A percentile compares a stretch with the other conserved stretches of the same genome.
These are phyloP conservation scores for Neodontobutis hainanensis DNA, from an alignment of 2,113 vertebrate species.

Conservation along the genomic window DNA sequence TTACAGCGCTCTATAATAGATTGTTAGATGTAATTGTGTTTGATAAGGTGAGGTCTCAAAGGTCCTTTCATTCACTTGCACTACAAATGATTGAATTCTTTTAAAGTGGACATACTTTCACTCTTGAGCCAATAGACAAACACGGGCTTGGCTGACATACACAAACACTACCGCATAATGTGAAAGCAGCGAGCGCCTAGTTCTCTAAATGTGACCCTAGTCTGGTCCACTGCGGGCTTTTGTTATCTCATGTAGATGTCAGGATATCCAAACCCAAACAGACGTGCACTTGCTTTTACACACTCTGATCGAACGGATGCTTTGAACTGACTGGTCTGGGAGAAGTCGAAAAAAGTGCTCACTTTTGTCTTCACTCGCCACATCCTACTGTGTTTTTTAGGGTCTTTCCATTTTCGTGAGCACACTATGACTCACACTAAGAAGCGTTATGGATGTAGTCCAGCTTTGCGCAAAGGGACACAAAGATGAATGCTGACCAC, in stretches of 20 bases:
- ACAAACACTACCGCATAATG: conserved; percentile 11
- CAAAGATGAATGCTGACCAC: background rate
- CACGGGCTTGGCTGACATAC: background rate
- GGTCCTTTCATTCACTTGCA: conserved; percentile 26
- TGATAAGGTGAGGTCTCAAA: conserved; percentile 58
- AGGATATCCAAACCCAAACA: conserved; percentile 12
- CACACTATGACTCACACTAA: conserved; percentile 29
- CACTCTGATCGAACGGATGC: background rate
- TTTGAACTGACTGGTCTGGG: background rate
- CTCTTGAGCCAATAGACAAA: background rate
- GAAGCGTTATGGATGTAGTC: background rate
- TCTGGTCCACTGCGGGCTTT: conserved; percentile 62
- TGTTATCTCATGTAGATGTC: conserved; percentile 47
- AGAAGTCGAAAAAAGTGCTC: conserved; percentile 21
- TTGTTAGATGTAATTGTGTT: conserved; percentile 34
- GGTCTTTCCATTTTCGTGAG: conserved; percentile 17
- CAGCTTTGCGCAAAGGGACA: conserved; percentile 13
- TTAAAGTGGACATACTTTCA: background rate
- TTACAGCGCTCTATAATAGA: conserved; percentile 18
- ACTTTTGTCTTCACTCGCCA: conserved; percentile 54
- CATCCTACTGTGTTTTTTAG: background rate
- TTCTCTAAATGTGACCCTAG: conserved; percentile 18
- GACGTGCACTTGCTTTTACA: background rate
- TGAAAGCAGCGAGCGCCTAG: conserved; percentile 17
- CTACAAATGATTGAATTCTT: background rate